These are phyloP conservation scores for Epizoanthus ramosus DNA, from an alignment of 92 coral and sea anemone species.

Conservation along the genomic window DNA sequence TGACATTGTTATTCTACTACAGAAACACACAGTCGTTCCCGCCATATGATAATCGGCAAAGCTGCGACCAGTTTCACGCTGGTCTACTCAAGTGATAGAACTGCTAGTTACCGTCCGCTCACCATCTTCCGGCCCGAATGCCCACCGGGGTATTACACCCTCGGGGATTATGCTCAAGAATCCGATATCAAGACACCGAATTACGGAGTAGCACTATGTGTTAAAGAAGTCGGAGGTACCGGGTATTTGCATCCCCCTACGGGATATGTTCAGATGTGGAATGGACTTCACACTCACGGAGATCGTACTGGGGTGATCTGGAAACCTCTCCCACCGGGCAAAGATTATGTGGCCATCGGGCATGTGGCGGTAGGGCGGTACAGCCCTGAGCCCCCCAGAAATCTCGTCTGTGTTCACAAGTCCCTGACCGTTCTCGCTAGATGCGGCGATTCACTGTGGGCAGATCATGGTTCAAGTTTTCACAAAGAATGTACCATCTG, in stretches of 20 bases:
- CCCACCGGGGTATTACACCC: slow-evolving; percentile 75
- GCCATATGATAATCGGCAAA: too few relatives aligned
- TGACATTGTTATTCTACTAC: too few relatives aligned
- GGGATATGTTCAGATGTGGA: slow-evolving; percentile 66
- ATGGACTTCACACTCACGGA: background rate
- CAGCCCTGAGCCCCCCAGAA: slow-evolving; percentile 43
- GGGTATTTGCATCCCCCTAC: slow-evolving; percentile 39
- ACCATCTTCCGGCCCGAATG: slow-evolving; percentile 76
- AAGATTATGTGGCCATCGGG: slow-evolving; percentile 60
- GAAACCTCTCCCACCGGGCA: slow-evolving; percentile 60
- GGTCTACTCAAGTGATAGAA: slow-evolving; percentile 47
- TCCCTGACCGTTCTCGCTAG: slow-evolving; percentile 50
- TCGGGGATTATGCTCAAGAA: slow-evolving; percentile 79
- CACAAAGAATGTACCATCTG: slow-evolving; percentile 65
- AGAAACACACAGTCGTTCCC: too few relatives aligned
- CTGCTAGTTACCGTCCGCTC: slow-evolving; percentile 54
- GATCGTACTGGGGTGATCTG: slow-evolving; percentile 27
- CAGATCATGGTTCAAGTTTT: background rate
- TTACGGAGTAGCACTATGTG: slow-evolving; percentile 66
- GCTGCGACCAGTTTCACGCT: too few relatives aligned
- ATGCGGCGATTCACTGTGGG: slow-evolving; percentile 67
- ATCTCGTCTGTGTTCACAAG: slow-evolving; percentile 61
- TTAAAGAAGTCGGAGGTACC: slow-evolving; percentile 33
- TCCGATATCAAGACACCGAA: slow-evolving; percentile 58
- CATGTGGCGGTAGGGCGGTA: slow-evolving; percentile 65